Percentiles rank a stretch among this genome's conserved stretches.
Conservation (phyloP, 2,888 invertebrate genomes). For the Chrysodeixis includens region DNA sequence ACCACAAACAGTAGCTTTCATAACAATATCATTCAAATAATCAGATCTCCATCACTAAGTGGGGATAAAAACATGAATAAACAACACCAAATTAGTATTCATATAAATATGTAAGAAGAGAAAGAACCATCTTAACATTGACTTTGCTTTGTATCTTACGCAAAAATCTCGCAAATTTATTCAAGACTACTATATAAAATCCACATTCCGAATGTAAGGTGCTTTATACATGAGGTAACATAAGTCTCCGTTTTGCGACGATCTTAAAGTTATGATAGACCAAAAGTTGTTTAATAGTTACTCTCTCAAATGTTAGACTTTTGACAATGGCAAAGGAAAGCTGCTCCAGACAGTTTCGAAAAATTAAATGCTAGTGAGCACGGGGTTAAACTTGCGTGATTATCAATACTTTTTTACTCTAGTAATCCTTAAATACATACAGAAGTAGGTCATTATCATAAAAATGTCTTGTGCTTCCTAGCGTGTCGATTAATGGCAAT, state of each 20-base stretch:
- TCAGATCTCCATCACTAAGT: background rate
- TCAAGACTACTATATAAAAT: background rate
- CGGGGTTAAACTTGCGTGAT: too few species aligned
- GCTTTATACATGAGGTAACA: background rate
- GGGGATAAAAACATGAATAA: background rate
- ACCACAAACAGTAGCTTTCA: background rate
- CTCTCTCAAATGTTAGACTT: too few species aligned
- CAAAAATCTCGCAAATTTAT: conserved; percentile 13
- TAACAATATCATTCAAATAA: background rate
- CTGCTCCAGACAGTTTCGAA: too few species aligned
- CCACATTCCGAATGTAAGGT: background rate
- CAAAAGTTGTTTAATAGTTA: too few species aligned
- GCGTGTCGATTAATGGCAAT: too few species aligned
- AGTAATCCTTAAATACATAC: too few species aligned
- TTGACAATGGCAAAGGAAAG: too few species aligned
- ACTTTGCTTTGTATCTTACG: background rate
- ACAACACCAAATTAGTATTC: background rate
- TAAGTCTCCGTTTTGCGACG: background rate
- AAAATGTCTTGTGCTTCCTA: too few species aligned
- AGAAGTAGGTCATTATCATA: too few species aligned
- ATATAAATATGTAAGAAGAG: background rate
- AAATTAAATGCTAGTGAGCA: too few species aligned
- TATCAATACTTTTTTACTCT: too few species aligned
- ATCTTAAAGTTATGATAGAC: too few species aligned
- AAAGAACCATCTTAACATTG: conserved; percentile 7